Base-by-base conservation (phyloP, 2,888 invertebrate genomes). In the Macropis europaea region DNA sequence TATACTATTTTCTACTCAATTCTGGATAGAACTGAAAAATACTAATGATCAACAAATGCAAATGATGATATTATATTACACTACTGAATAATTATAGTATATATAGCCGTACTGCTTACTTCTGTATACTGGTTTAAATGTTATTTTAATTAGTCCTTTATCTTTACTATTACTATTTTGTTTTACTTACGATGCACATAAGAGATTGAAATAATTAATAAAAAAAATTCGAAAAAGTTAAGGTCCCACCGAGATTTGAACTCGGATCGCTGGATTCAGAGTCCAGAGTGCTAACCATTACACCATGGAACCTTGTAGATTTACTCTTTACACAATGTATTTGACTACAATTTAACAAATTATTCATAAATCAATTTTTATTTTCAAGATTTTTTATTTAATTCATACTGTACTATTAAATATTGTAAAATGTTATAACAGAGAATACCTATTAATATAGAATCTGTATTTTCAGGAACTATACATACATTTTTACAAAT, bases 211-310 rank as follows among this genome's bases (percentile, higher is more conserved):
- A n/a, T n/a, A n/a, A n/a, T n/a, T n/a, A n/a, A n/a, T n/a, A n/a
- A n/a, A 5, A 26, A 22, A 15, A 11, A 24, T 13, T 1, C 28
- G 34, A 67, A 50, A 47, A 26, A n/a, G 5, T 26, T 4, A n/a
- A 85, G 94, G 94, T 93, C 91, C 93, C 93, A 94, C 94, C 93
- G 94, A 94, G 94, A 94, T 93, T 94, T 93, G 94, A 94, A 94
- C 94, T 94, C 93, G 93, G 94, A 94, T 94, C 94, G 93, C 93
- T 94, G 93, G 94, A 94, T 94, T 94, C 93, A 94, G 92, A 94
- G 94, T 94, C 94, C 94, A 94, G 93, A 94, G 94, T 94, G 94
- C 94, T 94, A 93, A 94, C 94, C 94, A 92, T 94, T 94, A 94
- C 93, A 93, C 93, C 93, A 93, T 93, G 93, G 93, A 91, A 93